phyloP scores from a whole-genome alignment of 2,797 vertebrate genomes.

The Paedocypris micromegethes region DNA sequence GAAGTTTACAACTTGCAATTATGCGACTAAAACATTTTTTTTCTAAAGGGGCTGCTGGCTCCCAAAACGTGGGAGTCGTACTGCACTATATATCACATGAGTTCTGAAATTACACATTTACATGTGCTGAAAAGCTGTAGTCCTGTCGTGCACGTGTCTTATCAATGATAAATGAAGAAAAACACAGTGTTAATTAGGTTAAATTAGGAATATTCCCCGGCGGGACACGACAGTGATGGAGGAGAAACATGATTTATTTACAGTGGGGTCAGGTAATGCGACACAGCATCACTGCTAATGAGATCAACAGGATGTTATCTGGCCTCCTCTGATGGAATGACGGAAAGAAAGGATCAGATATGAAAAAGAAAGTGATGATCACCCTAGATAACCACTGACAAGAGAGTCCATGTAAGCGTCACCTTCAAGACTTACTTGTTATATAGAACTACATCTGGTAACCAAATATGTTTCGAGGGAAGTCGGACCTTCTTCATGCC shows the following conservation, averaged over 20 bases:
- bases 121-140: neutral
- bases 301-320: slow-evolving; percentile 19
- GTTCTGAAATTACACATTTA: neutral
- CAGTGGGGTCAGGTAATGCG: slow-evolving; percentile 25
- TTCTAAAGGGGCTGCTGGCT: too few relatives aligned
- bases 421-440: slow-evolving; percentile 84
- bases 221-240: slow-evolving; percentile 3
- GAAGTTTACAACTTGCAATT: too few relatives aligned
- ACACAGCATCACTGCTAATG: slow-evolving; percentile 23
- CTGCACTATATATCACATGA: too few relatives aligned
- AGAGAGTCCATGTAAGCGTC: neutral
- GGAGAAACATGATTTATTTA: slow-evolving; percentile 28
- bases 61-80: too few relatives aligned
- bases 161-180: slow-evolving; percentile 11
- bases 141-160: neutral
- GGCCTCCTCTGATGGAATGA: slow-evolving; percentile 2
- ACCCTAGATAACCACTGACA: neutral
- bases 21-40: too few relatives aligned
- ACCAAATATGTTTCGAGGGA: slow-evolving; percentile 97
- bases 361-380: neutral
- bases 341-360: slow-evolving; percentile 14
- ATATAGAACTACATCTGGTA: slow-evolving; percentile 96
- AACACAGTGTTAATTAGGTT: slow-evolving; percentile 17
- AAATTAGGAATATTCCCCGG: slow-evolving; percentile 4
- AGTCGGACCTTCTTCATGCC: slow-evolving; percentile 95